Evolutionary conservation across 1,140 invertebrate genomes (phyloP), one percentile per base, ranked within the genome.

Genomic region (Zeugodacus cucurbitae): DNA sequence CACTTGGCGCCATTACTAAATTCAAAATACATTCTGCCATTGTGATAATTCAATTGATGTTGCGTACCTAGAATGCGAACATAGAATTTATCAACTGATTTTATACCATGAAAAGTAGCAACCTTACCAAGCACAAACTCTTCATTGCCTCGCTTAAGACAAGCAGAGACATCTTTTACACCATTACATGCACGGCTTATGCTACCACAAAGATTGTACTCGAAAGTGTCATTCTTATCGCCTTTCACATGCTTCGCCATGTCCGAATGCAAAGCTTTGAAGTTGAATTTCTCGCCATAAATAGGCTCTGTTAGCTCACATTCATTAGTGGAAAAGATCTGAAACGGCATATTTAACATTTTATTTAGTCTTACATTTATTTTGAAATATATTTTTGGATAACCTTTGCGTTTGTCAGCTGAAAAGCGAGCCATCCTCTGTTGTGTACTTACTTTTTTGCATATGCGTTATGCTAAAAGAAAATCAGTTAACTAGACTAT

Each of bases 131-230:
- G 88, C 22, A 93, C 89, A 88, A 89, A 90, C 87, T 93, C 91
- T 70, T 92, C 91, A 59, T 90, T 91, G 64, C 89, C 78, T 54
- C 88, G 91, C 59, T 89, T 91, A 1, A 93, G 88, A 37, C 93
- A 93, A 22, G 93, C 93, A 3, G 91, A 89, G 10, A 90, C 91
- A 89, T 92, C 90, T 22, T 64, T 90, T 74, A 90, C 89, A 10
- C 89, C 90, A 78, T 91, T 89, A 59, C 93, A 93, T 26, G 88
- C 90, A 34, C 88, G 89, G 0, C 89, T 89, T 20, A 93, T 85
- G 78, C 91, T 91, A 20, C 91, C 89, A 86, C 93, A 93, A 2
- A 93, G 44, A 62, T 93, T 93, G 67, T 93, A 93, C 78, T 92
- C 91, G 37, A 93, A 91, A 17, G 88, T 89, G 59, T 91, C 91